Evolutionary conservation across 1,140 invertebrate species (phyloP).

Genomic region (Hesperophylax magnus): DNA sequence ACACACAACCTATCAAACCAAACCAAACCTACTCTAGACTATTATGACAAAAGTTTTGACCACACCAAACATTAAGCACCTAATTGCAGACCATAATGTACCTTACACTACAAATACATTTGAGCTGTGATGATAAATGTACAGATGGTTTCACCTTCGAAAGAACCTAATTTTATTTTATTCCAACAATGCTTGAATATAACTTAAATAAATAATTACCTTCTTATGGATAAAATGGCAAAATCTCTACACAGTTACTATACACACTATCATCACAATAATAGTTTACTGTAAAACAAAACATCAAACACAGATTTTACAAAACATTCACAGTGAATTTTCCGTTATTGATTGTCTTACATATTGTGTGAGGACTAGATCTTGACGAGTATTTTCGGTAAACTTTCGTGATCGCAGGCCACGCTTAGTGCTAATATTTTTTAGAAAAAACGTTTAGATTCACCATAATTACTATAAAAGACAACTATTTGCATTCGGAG

Average conservation of each 20-base stretch:
- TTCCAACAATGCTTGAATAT: background rate
- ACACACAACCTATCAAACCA: slow-evolving; percentile 18
- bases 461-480: no score
- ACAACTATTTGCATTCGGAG: no score
- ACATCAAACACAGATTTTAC: no score
- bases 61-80: slow-evolving; percentile 40
- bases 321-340: no score
- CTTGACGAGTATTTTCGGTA: background rate
- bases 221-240: no score
- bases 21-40: slow-evolving; percentile 22
- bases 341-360: background rate
- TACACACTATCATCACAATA: no score
- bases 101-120: slow-evolving; percentile 41
- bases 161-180: background rate
- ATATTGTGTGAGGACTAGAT: background rate
- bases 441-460: no score
- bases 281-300: no score
- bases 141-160: slow-evolving; percentile 3
- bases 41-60: slow-evolving; percentile 17
- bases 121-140: slow-evolving; percentile 22
- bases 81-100: slow-evolving; percentile 41
- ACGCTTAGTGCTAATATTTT: no score
- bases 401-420: background rate
- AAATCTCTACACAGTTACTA: background rate
- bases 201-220: no score